Evolutionary conservation across 2,888 invertebrate species (phyloP), one percentile per base, ranked within the genome.

Genomic region (Drosophila robusta): DNA sequence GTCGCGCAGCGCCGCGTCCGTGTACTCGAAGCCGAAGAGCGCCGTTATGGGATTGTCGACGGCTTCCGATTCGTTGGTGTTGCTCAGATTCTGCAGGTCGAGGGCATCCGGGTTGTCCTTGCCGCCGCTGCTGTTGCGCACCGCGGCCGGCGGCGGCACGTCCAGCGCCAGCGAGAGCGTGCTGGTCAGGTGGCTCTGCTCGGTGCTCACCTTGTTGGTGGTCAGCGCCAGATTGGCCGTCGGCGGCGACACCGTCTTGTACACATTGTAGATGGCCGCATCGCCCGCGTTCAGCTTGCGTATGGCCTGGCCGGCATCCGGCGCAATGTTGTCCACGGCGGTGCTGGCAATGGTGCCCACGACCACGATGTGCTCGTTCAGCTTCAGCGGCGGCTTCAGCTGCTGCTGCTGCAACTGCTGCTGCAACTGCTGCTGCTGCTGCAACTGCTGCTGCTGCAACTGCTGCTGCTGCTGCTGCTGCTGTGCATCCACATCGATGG

Each of bases 1-100:
- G 12, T 90, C 90, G 1, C 89, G 79, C 7, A 83, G 16, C 0
- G 79, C 71, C 5, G 71, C 46, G 5, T 75, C 80, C 29, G 84
- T 66, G 41, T 83, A 87, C 67, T 83, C 89, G 14, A 89, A 90
- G 2, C 90, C 90, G 4, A 83, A 86, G 6, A 78, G 60, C 8
- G 80, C 79, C 4, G 77, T 81, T 29, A 86, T 78, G 32, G 90
- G 80, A 75, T 91, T 89, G 50, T 91, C 91, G 12, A 87, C 91
- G 0, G 91, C 87, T 51, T 92, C 92, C 22, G 91, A 91, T 50
- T 92, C 92, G 46, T 91, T 91, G 50, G 80, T 86, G 36, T 90
- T 90, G 63, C 90, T 91, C 8, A 91, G 67, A 39, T 91, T 90
- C 67, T 92, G 92, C 36, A 92, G 64, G 55, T 92, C 91, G 7